Conservation (phyloP, 1,140 invertebrate genomes). For the Zaprionus capensis region DNA sequence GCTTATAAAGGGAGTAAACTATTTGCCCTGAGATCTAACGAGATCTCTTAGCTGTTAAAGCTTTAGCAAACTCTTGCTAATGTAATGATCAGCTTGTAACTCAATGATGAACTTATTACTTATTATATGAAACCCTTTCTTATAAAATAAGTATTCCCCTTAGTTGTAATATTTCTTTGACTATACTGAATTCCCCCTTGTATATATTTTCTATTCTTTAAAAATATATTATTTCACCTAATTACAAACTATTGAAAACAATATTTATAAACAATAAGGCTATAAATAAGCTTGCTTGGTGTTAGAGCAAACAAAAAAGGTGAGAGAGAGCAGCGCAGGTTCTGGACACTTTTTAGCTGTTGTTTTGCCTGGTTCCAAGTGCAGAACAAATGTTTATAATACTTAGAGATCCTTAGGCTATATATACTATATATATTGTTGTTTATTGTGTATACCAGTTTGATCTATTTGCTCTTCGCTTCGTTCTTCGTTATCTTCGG, state of each 20-base stretch:
- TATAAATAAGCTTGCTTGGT: conserved; percentile 5
- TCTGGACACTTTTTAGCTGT: background rate
- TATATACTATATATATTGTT: background rate
- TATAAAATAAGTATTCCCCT: too few species aligned
- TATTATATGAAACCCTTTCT: too few species aligned
- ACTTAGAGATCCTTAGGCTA: background rate
- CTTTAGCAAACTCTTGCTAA: background rate
- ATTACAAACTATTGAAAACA: background rate
- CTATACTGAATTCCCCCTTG: background rate
- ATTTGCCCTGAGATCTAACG: too few species aligned
- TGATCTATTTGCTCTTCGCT: conserved; percentile 2
- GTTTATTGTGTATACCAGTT: conserved; percentile 36
- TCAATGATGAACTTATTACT: too few species aligned
- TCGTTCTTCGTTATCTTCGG: background rate
- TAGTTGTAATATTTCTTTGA: too few species aligned
- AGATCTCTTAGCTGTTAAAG: background rate
- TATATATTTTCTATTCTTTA: too few species aligned
- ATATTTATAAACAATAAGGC: background rate
- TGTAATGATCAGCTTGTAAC: too few species aligned
- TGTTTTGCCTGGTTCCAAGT: background rate
- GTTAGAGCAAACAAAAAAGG: background rate
- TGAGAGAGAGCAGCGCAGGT: conserved; percentile 7
- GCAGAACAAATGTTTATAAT: background rate
- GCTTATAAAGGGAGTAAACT: too few species aligned
- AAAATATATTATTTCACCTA: too few species aligned